These are phyloP conservation scores for Triplophysa yarkandensis DNA, from an alignment of 2,797 vertebrate species.

Conservation along the genomic window DNA sequence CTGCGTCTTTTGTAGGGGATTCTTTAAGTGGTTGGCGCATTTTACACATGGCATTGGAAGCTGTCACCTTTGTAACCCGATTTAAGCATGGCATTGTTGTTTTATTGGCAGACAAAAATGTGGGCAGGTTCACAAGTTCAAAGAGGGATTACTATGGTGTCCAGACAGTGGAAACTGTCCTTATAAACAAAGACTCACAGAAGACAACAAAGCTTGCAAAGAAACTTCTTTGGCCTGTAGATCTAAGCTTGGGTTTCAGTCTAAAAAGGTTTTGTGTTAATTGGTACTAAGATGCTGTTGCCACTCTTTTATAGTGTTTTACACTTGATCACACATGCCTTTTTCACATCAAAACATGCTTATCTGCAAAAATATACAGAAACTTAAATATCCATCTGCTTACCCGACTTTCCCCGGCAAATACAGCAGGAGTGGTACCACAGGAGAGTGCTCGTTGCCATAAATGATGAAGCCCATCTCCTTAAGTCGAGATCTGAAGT, in stretches of 20 bases:
- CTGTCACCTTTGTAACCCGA: constrained; percentile 40
- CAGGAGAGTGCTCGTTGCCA: constrained; percentile 85
- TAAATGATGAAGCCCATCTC: constrained; percentile 89
- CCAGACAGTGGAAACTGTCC: constrained; percentile 43
- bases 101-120: constrained; percentile 36
- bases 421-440: constrained; percentile 87
- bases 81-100: constrained; percentile 34
- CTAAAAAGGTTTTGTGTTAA: constrained; percentile 35
- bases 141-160: constrained; percentile 42
- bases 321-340: no score
- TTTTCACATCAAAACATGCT: no score
- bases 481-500: constrained; percentile 82
- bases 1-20: constrained; percentile 23
- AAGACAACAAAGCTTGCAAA: constrained; percentile 20
- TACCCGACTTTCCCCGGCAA: constrained; percentile 88
- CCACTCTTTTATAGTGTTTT: neutral
- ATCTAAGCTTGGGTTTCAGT: constrained; percentile 26
- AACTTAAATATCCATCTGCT: no score
- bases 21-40: constrained; percentile 36
- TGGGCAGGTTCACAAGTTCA: constrained; percentile 44
- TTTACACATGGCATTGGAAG: constrained; percentile 39
- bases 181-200: constrained; percentile 30
- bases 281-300: neutral
- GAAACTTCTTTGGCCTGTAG: constrained; percentile 2
- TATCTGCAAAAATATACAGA: no score